Conservation (phyloP, 2,888 invertebrate species). For the Trypoxylon attenuatum region DNA sequence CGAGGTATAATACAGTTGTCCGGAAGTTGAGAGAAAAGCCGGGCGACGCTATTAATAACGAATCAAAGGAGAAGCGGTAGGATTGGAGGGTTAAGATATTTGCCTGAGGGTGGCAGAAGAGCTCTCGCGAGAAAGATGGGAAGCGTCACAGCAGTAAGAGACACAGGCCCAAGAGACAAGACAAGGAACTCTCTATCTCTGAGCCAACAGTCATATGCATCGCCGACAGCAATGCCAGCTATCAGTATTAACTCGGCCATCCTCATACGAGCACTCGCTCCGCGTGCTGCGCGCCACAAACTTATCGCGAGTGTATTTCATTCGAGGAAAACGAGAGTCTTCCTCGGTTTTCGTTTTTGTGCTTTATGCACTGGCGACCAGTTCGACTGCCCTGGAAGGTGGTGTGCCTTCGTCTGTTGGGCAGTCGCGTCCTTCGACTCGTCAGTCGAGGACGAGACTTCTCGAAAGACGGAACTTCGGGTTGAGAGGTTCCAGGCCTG, state of each 20-base stretch:
- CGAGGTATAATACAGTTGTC: no score
- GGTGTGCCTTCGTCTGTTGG: background rate
- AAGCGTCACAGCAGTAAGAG: background rate
- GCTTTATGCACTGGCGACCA: no score
- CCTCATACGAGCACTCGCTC: constrained; percentile 54
- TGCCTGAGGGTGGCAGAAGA: background rate
- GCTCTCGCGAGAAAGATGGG: background rate
- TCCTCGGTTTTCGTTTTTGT: no score
- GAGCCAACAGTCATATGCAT: constrained; percentile 47
- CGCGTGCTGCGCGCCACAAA: constrained; percentile 12
- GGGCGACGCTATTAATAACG: background rate
- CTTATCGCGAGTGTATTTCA: constrained; percentile 20
- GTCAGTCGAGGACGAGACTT: background rate
- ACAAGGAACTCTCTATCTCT: constrained; percentile 38
- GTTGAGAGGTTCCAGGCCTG: no score
- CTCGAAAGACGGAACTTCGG: background rate
- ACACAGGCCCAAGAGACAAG: constrained; percentile 1
- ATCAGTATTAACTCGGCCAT: constrained; percentile 70
- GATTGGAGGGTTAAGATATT: background rate
- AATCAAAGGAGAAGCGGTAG: background rate
- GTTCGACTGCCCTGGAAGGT: background rate
- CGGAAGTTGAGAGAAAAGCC: no score
- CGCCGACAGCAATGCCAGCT: constrained; percentile 57
- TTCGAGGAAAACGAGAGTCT: constrained; percentile 22
- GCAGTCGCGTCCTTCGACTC: background rate